Conservation (phyloP, 2,113 vertebrate species). For the Murina feae region DNA sequence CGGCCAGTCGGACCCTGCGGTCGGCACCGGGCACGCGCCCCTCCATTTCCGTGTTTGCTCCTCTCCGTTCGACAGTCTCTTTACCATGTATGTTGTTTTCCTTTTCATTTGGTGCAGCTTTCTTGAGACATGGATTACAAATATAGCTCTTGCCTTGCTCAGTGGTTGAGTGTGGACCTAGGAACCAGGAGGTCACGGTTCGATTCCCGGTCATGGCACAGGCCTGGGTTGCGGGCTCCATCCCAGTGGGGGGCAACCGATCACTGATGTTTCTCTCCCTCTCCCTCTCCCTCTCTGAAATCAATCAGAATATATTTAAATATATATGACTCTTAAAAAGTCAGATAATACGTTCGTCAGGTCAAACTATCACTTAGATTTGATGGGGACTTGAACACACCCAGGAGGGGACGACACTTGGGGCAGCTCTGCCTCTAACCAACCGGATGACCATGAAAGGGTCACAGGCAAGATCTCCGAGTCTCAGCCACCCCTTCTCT, state of each 20-base stretch:
- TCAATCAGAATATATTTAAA: too few relatives aligned
- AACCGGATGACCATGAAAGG: not conserved
- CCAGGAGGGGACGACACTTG: accelerated
- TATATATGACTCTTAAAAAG: not conserved
- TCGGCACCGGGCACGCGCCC: not conserved
- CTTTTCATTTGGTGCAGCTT: not conserved
- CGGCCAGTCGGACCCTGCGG: not conserved
- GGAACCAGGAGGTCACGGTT: too few relatives aligned
- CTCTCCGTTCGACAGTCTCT: not conserved
- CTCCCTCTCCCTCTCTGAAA: too few relatives aligned
- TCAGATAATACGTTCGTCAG: not conserved
- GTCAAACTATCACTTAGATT: not conserved
- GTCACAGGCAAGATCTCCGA: not conserved
- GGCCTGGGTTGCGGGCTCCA: too few relatives aligned
- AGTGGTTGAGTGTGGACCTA: too few relatives aligned
- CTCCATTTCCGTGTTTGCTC: not conserved
- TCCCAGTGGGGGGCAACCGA: too few relatives aligned
- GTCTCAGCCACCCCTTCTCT: not conserved
- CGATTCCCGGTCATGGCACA: too few relatives aligned
- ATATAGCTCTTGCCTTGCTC: not conserved
- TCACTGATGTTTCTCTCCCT: too few relatives aligned
- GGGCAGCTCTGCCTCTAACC: not conserved
- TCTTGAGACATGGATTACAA: not conserved
- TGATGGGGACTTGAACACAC: not conserved
- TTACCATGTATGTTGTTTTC: accelerated